Percentiles rank a stretch among this genome's conserved stretches.
Evolutionary conservation across 2,888 invertebrate genomes (phyloP).

Genomic region (Drosophila emarginata): DNA sequence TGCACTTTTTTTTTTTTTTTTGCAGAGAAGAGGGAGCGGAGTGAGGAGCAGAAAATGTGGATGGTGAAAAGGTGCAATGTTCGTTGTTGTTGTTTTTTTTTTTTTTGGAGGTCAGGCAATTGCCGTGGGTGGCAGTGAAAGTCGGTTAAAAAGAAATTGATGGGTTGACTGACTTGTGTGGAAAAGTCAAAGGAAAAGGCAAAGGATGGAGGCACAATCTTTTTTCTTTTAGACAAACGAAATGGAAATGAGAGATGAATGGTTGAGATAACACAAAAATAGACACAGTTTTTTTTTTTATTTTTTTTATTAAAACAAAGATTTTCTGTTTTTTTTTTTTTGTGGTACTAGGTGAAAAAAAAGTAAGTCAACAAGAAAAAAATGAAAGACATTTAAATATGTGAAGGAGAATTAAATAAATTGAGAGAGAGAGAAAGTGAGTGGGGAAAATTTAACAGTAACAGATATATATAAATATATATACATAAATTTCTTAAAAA

Average conservation of each 20-base stretch:
- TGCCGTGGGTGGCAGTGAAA: conserved; percentile 73
- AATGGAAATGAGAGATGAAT: conserved; percentile 21
- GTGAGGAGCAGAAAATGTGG: conserved; percentile 3
- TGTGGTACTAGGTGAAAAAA: conserved; percentile 20
- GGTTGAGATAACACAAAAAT: no score
- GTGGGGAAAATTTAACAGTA: no score
- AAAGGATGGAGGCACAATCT: conserved; percentile 5
- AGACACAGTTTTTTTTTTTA: neutral
- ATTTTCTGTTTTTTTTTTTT: conserved; percentile 13
- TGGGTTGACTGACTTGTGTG: conserved; percentile 39
- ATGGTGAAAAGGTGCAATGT: conserved; percentile 18
- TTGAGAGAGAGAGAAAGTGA: neutral
- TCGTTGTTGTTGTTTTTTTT: conserved; percentile 8
- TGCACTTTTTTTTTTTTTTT: conserved; percentile 4
- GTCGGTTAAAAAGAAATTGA: conserved; percentile 47
- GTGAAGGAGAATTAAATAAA: conserved; percentile 21
- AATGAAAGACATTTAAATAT: conserved; percentile 3
- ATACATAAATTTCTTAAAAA: no score
- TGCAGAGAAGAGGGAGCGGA: neutral
- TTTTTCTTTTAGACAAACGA: neutral
- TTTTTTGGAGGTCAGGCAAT: conserved; percentile 68
- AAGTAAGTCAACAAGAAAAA: conserved; percentile 26
- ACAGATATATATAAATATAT: no score
- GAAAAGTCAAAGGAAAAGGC: conserved; percentile 10
- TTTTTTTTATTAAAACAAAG: conserved; percentile 10